Conservation (phyloP, 2,113 vertebrate species). For the Bos indicus region DNA sequence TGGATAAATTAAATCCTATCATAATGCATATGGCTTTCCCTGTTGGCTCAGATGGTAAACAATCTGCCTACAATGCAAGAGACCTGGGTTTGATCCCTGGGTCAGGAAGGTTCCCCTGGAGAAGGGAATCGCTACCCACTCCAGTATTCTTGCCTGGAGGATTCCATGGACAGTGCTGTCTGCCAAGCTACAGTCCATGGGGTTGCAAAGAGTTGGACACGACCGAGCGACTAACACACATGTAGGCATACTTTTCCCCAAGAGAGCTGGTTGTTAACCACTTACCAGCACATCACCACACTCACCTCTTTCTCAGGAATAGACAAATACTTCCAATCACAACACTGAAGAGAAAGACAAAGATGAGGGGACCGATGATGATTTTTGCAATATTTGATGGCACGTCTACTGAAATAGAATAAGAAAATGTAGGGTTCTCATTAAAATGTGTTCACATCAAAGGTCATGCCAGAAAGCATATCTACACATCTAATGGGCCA, state of each 20-base stretch:
- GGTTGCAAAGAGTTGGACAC: neutral
- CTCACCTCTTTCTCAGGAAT: slow-evolving; percentile 92
- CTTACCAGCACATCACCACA: fast-evolving
- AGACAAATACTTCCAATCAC: slow-evolving; percentile 85
- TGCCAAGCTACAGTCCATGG: neutral
- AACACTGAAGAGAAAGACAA: slow-evolving; percentile 86
- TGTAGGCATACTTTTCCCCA: neutral
- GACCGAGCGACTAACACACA: neutral
- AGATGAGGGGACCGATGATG: slow-evolving; percentile 89
- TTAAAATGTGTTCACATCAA: neutral
- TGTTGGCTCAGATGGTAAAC: neutral
- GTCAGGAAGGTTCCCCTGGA: neutral
- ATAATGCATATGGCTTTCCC: neutral
- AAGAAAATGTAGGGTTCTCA: neutral
- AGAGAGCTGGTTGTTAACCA: neutral
- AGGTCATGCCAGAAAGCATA: neutral
- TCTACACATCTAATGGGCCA: neutral
- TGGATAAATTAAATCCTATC: neutral
- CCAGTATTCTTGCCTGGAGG: neutral
- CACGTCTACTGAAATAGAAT: slow-evolving; percentile 80
- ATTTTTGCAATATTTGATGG: slow-evolving; percentile 87
- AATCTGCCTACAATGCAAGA: neutral
- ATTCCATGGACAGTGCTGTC: neutral
- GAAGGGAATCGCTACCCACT: neutral
- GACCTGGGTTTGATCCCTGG: neutral